A percentile compares a stretch with the other conserved stretches of the same genome.
phyloP scores from a whole-genome alignment of 2,888 invertebrate species.

The Brachyopa scutellaris region DNA sequence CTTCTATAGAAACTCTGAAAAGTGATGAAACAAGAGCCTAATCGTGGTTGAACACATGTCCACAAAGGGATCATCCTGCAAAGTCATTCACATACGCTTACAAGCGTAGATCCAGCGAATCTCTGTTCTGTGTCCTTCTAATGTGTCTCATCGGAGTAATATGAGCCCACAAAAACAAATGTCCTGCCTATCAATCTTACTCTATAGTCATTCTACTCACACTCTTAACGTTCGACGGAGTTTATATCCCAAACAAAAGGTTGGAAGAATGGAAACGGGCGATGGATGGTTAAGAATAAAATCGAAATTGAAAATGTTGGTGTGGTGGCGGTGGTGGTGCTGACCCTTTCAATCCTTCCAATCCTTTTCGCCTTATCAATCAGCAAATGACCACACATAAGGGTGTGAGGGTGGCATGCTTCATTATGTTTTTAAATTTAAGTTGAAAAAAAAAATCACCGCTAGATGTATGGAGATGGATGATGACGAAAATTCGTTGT shows the following conservation, averaged over 20 bases:
- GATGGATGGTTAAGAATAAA: conserved; percentile 32
- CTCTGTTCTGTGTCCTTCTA: conserved; percentile 49
- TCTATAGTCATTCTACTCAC: conserved; percentile 30
- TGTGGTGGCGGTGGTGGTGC: neutral
- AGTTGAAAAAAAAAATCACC: conserved; percentile 10
- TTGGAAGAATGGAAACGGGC: neutral
- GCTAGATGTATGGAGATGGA: conserved; percentile 25
- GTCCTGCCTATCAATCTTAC: conserved; percentile 70
- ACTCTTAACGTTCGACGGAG: conserved; percentile 28
- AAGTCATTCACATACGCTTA: conserved; percentile 12
- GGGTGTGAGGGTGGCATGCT: conserved; percentile 56
- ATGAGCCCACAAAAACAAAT: conserved; percentile 66
- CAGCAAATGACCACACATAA: conserved; percentile 66
- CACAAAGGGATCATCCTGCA: conserved; percentile 62
- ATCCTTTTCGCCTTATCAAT: conserved; percentile 59
- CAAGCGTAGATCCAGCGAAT: neutral
- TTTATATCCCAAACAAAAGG: conserved; percentile 4
- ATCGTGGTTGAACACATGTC: conserved; percentile 67
- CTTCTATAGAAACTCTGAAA: conserved; percentile 2
- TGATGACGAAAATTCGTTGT: conserved; percentile 41
- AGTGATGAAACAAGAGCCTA: conserved; percentile 62
- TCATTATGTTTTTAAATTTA: conserved; percentile 63
- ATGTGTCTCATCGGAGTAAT: conserved; percentile 64
- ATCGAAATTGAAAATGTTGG: conserved; percentile 65
- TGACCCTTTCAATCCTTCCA: conserved; percentile 59